Evolutionary conservation across 1,140 invertebrate genomes (phyloP).

Genomic region (Gyrodactylus bullatarudis): DNA sequence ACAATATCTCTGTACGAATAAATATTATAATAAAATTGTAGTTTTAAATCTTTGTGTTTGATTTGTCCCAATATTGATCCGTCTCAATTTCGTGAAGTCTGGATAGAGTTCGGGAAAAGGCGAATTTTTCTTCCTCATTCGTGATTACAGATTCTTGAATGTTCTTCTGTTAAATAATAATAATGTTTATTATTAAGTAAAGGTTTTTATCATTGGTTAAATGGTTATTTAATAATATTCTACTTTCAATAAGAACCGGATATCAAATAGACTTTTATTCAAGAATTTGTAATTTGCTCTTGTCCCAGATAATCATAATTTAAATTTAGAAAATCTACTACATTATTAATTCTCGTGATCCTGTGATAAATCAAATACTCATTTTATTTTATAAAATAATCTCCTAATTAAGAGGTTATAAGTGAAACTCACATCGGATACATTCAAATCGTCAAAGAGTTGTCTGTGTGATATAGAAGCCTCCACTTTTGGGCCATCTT

Average conservation of each 20-base stretch:
- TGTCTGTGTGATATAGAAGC: neutral
- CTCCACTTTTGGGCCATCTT: neutral
- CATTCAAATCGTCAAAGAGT: neutral
- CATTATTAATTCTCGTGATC: too few relatives aligned
- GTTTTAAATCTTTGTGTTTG: neutral
- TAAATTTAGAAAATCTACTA: too few relatives aligned
- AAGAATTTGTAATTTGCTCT: too few relatives aligned
- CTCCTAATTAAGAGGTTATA: neutral
- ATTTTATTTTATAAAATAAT: neutral
- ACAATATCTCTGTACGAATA: neutral
- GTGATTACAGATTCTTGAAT: conserved; percentile 55
- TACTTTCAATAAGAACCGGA: too few relatives aligned
- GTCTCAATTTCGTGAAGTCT: conserved; percentile 75
- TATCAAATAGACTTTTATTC: too few relatives aligned
- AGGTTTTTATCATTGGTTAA: too few relatives aligned
- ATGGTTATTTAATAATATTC: too few relatives aligned
- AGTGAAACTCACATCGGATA: neutral
- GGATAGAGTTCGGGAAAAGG: conserved; percentile 63
- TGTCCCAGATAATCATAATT: too few relatives aligned
- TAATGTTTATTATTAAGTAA: neutral
- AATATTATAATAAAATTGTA: neutral
- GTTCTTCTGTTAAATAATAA: neutral
- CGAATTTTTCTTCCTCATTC: conserved; percentile 81
- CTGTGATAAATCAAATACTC: too few relatives aligned
- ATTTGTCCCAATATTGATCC: conserved; percentile 42